Conservation (phyloP, 2,797 vertebrate species). For the Delichon dasypus region DNA sequence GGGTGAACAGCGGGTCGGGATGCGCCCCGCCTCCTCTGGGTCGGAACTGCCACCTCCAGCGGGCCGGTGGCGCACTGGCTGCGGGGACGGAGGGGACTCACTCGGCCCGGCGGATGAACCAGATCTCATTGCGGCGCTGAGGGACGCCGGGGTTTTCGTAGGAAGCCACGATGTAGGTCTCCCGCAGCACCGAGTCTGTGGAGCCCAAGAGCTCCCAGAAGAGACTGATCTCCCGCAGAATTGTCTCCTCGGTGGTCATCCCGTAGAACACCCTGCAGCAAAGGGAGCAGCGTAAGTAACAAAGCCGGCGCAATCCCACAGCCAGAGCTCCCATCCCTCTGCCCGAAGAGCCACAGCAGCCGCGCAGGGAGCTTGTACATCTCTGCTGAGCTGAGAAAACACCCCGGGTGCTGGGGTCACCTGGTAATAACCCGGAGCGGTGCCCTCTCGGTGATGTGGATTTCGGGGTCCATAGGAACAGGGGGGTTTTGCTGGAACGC, state of each 20-base stretch:
- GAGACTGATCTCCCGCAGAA: constrained; percentile 75
- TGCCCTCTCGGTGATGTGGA: constrained; percentile 76
- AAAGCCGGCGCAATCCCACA: background rate
- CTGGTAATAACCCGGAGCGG: constrained; percentile 77
- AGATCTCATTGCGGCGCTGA: constrained; percentile 84
- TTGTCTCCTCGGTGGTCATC: constrained; percentile 82
- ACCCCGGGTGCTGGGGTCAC: constrained; percentile 62
- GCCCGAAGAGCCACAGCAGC: background rate
- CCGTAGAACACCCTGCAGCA: constrained; percentile 72
- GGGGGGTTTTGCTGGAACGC: constrained; percentile 78
- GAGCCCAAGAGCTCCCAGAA: constrained; percentile 81
- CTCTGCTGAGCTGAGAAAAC: background rate
- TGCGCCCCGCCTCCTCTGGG: background rate
- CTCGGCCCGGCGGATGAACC: constrained; percentile 77
- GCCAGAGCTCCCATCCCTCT: background rate
- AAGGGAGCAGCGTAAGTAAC: background rate
- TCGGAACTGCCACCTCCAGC: constrained; percentile 26
- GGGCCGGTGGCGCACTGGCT: background rate
- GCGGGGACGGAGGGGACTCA: background rate
- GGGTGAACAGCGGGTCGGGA: background rate
- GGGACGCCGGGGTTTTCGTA: constrained; percentile 83
- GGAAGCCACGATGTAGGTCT: constrained; percentile 79
- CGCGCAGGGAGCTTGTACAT: background rate
- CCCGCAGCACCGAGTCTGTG: constrained; percentile 49
- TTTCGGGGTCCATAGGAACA: constrained; percentile 74